Evolutionary conservation across 2,797 vertebrate genomes (phyloP).

Genomic region (Lycodopsis pacificus): DNA sequence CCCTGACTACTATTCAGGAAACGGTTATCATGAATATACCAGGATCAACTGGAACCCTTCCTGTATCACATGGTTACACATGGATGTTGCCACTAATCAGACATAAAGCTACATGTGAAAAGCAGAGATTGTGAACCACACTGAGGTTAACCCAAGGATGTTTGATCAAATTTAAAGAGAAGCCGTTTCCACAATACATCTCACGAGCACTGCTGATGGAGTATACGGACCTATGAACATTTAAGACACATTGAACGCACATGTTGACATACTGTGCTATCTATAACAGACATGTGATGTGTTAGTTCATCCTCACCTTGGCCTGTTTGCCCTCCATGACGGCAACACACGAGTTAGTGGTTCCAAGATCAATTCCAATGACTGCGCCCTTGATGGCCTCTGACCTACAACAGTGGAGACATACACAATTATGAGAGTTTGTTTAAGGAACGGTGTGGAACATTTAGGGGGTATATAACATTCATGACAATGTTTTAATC

Average conservation of each 20-base stretch:
- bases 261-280: not conserved
- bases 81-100: not conserved
- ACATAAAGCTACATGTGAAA: not conserved
- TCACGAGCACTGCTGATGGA: not conserved
- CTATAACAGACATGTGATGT: not conserved
- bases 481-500: not conserved
- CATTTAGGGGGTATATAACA: not conserved
- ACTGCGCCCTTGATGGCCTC: slow-evolving; percentile 96
- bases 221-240: not conserved
- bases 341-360: slow-evolving; percentile 98
- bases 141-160: not conserved
- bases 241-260: not conserved
- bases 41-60: not conserved
- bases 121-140: not conserved
- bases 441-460: no score
- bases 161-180: not conserved
- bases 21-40: not conserved
- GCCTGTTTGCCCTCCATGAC: slow-evolving; percentile 99
- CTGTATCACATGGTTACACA: not conserved
- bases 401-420: slow-evolving; percentile 83
- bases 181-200: not conserved
- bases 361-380: slow-evolving; percentile 97
- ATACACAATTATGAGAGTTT: not conserved
- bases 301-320: slow-evolving; percentile 85
- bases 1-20: not conserved